These are phyloP conservation scores for Neolamprologus cancellatus DNA, from an alignment of 2,113 vertebrate genomes.

Conservation along the genomic window DNA sequence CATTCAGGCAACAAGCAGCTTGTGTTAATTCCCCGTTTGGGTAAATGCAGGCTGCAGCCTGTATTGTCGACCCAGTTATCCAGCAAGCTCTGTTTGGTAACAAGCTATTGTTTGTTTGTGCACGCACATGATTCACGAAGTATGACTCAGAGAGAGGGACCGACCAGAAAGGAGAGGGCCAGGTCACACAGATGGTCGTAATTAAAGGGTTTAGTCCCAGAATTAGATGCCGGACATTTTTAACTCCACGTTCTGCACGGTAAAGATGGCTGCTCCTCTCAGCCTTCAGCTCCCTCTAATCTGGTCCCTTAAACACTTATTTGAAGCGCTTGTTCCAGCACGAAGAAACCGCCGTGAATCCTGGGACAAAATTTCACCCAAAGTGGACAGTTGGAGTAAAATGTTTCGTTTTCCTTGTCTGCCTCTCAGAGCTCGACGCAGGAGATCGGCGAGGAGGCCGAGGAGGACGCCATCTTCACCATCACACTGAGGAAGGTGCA, in stretches of 20 bases:
- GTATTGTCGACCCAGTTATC: conserved; percentile 9
- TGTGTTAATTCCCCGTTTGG: not conserved
- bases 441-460: conserved; percentile 96
- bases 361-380: not conserved
- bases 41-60: conserved; percentile 10
- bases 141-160: not conserved
- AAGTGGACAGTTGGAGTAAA: not conserved
- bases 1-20: conserved; percentile 5
- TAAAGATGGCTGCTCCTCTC: not conserved
- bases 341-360: not conserved
- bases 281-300: not conserved
- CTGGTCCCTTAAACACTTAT: not conserved
- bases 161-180: not conserved
- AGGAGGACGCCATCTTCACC: conserved; percentile 92
- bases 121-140: conserved; percentile 1
- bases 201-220: conserved; percentile 16
- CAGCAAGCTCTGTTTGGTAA: conserved; percentile 35
- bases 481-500: conserved; percentile 94
- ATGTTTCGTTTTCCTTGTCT: not conserved
- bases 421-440: conserved; percentile 88
- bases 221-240: not conserved
- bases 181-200: conserved; percentile 1
- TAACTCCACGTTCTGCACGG: not conserved
- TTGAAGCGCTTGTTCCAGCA: not conserved
- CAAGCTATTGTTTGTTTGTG: conserved; percentile 33